Conservation (phyloP, 2,888 invertebrate genomes). For the Thecophora atra region DNA sequence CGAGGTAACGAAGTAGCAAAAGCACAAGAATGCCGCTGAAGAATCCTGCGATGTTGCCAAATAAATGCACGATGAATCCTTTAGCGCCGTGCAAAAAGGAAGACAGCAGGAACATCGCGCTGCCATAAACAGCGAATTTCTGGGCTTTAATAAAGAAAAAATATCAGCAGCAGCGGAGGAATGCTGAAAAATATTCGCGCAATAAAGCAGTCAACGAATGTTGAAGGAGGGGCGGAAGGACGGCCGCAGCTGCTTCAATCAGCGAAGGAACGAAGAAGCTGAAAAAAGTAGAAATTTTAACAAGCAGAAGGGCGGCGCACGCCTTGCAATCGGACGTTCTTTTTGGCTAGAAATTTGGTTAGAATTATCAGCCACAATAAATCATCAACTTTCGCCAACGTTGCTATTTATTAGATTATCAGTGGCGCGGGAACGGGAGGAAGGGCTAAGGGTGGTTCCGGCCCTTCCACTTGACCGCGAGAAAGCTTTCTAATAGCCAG, state of each 20-base stretch:
- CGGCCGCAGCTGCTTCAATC: neutral
- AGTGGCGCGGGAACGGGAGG: neutral
- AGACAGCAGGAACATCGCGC: neutral
- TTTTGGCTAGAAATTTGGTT: neutral
- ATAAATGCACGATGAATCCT: constrained; percentile 1
- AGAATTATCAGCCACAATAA: neutral
- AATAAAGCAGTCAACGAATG: too few species aligned
- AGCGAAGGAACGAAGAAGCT: neutral
- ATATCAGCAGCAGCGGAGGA: neutral
- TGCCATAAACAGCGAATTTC: constrained; percentile 22
- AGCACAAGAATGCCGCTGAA: neutral
- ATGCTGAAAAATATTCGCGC: neutral
- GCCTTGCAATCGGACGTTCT: neutral
- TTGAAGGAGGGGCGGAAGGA: too few species aligned
- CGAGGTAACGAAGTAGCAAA: constrained; percentile 1
- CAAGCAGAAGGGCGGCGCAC: too few species aligned
- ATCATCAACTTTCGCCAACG: constrained; percentile 13
- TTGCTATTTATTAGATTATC: constrained; percentile 9
- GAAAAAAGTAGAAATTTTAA: neutral
- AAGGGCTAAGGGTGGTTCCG: too few species aligned
- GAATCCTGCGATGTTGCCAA: neutral
- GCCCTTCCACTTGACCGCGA: too few species aligned
- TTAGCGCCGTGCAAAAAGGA: neutral
- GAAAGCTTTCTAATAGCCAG: too few species aligned
- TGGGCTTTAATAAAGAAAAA: neutral